Evolutionary conservation across 2,888 invertebrate genomes (phyloP).

Genomic region (Parochlus steinenii): DNA sequence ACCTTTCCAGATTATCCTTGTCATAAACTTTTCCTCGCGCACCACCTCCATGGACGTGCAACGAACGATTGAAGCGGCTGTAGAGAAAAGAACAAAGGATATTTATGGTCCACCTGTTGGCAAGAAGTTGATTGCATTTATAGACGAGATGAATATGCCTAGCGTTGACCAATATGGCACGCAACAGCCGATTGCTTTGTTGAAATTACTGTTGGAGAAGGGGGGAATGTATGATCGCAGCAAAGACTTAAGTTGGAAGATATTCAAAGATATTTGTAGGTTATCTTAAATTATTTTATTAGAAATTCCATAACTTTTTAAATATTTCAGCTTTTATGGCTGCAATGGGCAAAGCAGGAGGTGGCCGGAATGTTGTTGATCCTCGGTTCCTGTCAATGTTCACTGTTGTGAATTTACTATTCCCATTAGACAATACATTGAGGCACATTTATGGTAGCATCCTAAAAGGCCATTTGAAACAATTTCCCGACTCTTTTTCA

Average conservation of each 20-base stretch:
- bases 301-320: slow-evolving; percentile 1
- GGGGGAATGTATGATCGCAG: slow-evolving; percentile 81
- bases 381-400: slow-evolving; percentile 85
- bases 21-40: slow-evolving; percentile 81
- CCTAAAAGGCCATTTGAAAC: slow-evolving; percentile 54
- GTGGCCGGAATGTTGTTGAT: slow-evolving; percentile 80
- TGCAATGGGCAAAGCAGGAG: slow-evolving; percentile 77
- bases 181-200: slow-evolving; percentile 80
- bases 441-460: slow-evolving; percentile 71
- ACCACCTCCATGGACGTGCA: slow-evolving; percentile 86
- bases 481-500: slow-evolving; percentile 50
- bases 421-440: slow-evolving; percentile 62
- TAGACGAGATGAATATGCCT: slow-evolving; percentile 94
- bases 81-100: slow-evolving; percentile 82
- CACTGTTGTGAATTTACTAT: slow-evolving; percentile 69
- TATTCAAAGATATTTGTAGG: slow-evolving; percentile 56
- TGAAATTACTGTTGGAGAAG: slow-evolving; percentile 79
- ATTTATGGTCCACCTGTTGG: slow-evolving; percentile 80
- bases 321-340: slow-evolving; percentile 44
- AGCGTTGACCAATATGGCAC: slow-evolving; percentile 65
- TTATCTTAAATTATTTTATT: slow-evolving; percentile 10
- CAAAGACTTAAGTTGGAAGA: slow-evolving; percentile 81
- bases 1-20: slow-evolving; percentile 46
- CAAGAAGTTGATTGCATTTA: slow-evolving; percentile 74
- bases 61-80: slow-evolving; percentile 65